A percentile compares a stretch with the other conserved stretches of the same genome.
phyloP scores from a whole-genome alignment of 2,797 vertebrate species.

The Lepilemur septentrionalis region DNA sequence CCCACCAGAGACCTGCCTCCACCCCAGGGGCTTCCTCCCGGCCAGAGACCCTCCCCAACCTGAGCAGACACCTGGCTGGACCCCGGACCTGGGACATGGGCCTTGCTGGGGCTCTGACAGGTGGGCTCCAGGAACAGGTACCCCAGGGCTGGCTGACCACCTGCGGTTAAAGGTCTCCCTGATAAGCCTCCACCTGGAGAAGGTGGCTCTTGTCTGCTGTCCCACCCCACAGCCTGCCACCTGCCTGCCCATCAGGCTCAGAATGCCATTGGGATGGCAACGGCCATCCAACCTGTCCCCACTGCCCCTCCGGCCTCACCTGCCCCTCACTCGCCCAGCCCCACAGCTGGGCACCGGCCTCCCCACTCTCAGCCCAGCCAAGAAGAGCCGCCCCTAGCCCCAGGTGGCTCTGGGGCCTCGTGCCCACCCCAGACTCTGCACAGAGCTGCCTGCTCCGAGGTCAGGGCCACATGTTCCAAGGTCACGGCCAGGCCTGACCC shows the following conservation, averaged over 20 bases:
- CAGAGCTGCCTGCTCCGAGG: not conserved
- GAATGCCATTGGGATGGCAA: not conserved
- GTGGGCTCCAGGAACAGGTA: not conserved
- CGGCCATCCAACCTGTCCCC: not conserved
- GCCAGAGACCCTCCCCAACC: not conserved
- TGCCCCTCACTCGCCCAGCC: not conserved
- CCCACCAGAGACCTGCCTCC: not conserved
- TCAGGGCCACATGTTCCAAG: not conserved
- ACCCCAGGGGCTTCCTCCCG: fast-evolving
- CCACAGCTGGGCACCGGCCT: not conserved
- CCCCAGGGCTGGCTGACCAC: not conserved
- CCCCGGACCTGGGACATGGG: not conserved
- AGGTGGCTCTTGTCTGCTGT: not conserved
- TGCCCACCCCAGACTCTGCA: not conserved
- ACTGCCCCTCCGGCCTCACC: no score
- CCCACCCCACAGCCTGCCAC: not conserved
- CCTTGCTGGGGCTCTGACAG: not conserved
- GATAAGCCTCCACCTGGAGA: not conserved
- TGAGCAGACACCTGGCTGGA: not conserved
- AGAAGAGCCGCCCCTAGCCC: not conserved
- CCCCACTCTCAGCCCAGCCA: no score
- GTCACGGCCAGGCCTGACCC: not conserved
- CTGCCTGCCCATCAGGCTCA: not conserved
- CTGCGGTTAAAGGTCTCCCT: not conserved
- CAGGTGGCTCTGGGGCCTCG: not conserved